These are phyloP conservation scores for Elysia crispata DNA, from an alignment of 2,888 invertebrate genomes.

Conservation along the genomic window DNA sequence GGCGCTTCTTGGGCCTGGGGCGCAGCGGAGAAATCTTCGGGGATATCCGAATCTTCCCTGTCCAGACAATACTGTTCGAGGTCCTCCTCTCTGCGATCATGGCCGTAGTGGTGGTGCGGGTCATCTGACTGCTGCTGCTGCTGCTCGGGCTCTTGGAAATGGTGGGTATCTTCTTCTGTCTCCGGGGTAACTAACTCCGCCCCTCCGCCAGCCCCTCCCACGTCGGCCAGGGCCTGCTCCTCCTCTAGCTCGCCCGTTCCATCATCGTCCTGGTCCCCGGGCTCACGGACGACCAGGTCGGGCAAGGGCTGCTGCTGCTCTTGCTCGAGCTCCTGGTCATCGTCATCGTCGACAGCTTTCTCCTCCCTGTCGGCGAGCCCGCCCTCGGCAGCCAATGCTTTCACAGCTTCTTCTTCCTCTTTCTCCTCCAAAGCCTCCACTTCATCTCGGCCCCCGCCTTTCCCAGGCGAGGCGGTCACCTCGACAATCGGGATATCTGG, in stretches of 20 bases:
- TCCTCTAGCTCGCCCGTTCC: not conserved
- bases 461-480: constrained; percentile 16
- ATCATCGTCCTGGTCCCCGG: constrained; percentile 23
- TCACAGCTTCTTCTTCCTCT: not conserved
- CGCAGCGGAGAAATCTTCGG: no score
- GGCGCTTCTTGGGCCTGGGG: no score
- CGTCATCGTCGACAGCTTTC: not conserved
- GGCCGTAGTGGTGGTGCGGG: not conserved
- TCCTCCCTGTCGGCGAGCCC: not conserved
- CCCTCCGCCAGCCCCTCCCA: not conserved
- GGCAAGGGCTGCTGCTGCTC: not conserved
- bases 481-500: constrained; percentile 30
- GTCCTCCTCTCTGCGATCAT: constrained; percentile 43
- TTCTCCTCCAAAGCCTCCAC: not conserved
- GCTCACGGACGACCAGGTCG: constrained; percentile 42
- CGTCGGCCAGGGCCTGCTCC: no score
- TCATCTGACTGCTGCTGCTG: no score
- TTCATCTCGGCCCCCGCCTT: not conserved
- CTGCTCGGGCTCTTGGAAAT: not conserved
- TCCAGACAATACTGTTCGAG: constrained; percentile 48
- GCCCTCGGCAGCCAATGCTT: not conserved
- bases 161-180: not conserved
- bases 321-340: not conserved
- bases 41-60: constrained; percentile 42
- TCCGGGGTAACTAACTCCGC: not conserved